Base-by-base conservation (phyloP, 1,140 invertebrate genomes). In the Samia ricini region DNA sequence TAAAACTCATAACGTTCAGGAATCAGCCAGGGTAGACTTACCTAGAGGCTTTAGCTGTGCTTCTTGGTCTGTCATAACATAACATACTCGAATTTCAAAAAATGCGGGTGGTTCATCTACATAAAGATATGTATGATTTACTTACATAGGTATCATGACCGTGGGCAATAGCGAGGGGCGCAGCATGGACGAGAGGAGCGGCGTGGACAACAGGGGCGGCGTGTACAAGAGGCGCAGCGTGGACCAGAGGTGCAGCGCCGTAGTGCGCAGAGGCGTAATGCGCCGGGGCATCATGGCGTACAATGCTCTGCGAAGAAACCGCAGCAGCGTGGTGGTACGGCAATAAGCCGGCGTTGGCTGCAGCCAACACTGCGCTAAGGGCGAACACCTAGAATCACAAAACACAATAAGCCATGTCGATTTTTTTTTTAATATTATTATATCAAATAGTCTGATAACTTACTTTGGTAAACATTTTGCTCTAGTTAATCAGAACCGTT, bases 381-480 rank as follows among this genome's bases (percentile, higher is more conserved):
- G 83, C 79, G 68, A 88, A 65, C 58, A 88, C 80, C 85, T 88
- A 62, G 19, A 72, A 68, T 15, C 33, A 57, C 19, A 71, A 33
- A 57, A 20, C 21, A 24, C 10, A 36, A n/a, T 50, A 2, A 59
- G 29, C 20, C 4, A 22, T 12, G 7, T 52, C 0, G 20, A 22
- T 23, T 12, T 22, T 6, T 12, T 22, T 6, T 0, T 52, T 52
- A n/a, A 21, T 52, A 8, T 5, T 6, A 52, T 1, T 52, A 12
- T 22, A 52, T 52, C 7, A 52, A 52, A 52, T 21, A 12, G 0
- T 19, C 22, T 15, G 8, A 21, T 7, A 22, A 52, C 51, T 88
- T 86, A 89, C 87, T 89, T 89, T 89, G 68, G 85, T 82, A 83
- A 89, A 89, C 87, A 89, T 89, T 86, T 88, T 89, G 83, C 80